Percentiles rank a stretch among this genome's conserved stretches.
phyloP scores from a whole-genome alignment of 2,888 invertebrate genomes.

The Meganola albula region DNA sequence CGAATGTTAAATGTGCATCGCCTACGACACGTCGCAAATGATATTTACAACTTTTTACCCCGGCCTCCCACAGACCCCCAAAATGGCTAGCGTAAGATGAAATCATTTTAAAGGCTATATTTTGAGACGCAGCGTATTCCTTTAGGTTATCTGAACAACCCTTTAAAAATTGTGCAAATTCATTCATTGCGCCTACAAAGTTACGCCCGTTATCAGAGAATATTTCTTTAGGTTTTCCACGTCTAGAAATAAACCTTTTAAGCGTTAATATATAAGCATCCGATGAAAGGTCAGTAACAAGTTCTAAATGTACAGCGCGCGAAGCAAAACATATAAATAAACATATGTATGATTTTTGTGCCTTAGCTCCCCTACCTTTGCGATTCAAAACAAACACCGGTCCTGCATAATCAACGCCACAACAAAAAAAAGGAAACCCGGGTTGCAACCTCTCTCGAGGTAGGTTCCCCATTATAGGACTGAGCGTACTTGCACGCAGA shows the following conservation, averaged over 20 bases:
- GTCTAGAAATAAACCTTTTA: background rate
- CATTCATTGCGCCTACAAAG: background rate
- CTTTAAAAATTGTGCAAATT: background rate
- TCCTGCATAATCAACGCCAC: background rate
- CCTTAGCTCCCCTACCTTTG: background rate
- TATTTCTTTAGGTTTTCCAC: background rate
- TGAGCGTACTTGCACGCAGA: background rate
- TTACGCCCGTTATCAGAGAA: background rate
- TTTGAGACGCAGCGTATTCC: background rate
- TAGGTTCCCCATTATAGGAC: background rate
- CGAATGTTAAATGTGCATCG: background rate
- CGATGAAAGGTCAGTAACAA: background rate
- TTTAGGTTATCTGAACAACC: background rate
- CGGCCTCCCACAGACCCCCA: background rate
- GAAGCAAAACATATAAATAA: background rate
- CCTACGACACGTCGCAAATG: background rate
- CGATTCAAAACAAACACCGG: background rate
- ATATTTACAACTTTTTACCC: background rate
- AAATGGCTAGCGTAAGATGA: background rate
- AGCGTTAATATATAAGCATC: background rate
- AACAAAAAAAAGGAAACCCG: background rate
- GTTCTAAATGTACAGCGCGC: conserved; percentile 1
- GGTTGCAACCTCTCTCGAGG: background rate
- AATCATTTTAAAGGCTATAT: background rate
- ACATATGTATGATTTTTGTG: background rate